These are phyloP conservation scores for Solea senegalensis DNA, from an alignment of 2,113 vertebrate species.

Conservation along the genomic window DNA sequence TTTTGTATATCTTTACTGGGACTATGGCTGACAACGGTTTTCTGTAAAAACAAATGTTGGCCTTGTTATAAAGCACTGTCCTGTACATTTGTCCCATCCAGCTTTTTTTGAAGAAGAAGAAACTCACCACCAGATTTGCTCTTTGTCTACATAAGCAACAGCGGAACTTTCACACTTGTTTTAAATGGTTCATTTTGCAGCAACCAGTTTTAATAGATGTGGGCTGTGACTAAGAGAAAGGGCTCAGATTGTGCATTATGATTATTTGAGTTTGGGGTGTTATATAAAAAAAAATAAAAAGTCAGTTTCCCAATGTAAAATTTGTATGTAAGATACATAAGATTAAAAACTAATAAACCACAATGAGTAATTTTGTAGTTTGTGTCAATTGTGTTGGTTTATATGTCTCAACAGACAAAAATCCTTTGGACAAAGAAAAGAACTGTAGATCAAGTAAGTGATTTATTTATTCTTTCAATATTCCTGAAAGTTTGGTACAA, in stretches of 20 bases:
- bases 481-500: too few species aligned
- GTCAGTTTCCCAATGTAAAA: conserved; percentile 76
- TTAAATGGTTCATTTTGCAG: conserved; percentile 32
- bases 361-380: conserved; percentile 32
- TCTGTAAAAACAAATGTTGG: conserved; percentile 3
- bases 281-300: conserved; percentile 16
- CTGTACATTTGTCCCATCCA: conserved; percentile 17
- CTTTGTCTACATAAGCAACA: conserved; percentile 2
- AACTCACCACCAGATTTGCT: conserved; percentile 12
- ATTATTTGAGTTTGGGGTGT: conserved; percentile 33
- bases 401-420: not conserved
- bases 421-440: not conserved
- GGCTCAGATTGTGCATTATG: conserved; percentile 61
- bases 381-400: conserved; percentile 4
- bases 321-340: conserved; percentile 80
- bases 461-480: too few species aligned
- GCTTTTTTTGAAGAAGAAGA: conserved; percentile 20
- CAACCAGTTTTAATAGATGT: conserved; percentile 31
- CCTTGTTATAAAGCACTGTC: conserved; percentile 13
- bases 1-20: conserved; percentile 59
- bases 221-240: conserved; percentile 47
- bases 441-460: not conserved
- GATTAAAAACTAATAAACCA: conserved; percentile 76
- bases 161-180: conserved; percentile 19
- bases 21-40: conserved; percentile 21